Evolutionary conservation across 1,140 invertebrate species (phyloP), one percentile per base, ranked within the genome.

Genomic region (Portunus trituberculatus): DNA sequence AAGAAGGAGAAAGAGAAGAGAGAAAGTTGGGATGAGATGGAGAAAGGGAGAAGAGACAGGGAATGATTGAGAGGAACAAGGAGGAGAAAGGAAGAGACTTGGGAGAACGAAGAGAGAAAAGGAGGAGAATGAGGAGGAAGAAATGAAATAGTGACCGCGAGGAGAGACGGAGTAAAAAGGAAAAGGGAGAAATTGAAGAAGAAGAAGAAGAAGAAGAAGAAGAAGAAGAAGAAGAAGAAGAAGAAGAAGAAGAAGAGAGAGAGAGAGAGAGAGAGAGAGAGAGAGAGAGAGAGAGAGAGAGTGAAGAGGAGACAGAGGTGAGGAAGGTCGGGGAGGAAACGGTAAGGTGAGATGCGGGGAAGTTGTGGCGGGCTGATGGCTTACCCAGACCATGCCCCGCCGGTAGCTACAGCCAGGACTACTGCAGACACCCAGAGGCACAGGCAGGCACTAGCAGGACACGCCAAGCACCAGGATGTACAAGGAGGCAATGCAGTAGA

Each of bases 321-420:
- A 20, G 20, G 67, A 20, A 76, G 20, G 67, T 12, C 39, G 45
- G 82, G 29, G 32, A 91, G 46, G 52, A 52, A 59, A 7, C 25
- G 12, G 89, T 76, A 82, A 92, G 28, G 31, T 28, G 76, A 84
- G 32, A 45, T 28, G 67, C 20, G 91, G 76, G 52, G 52, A 59
- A 59, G 52, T 10, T 12, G 52, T 59, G 45, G n/a, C 48, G 3
- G 29, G 45, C 8, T 84, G 91, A 93, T 91, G 89, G 48, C 46
- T 59, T 91, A 16, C 25, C 89, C 89, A 91, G 89, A 91, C 52
- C 48, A 1, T 29, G 46, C 89, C n/a, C 46, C 7, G 48, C n/a
- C n/a, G 20, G 25, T 52, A 39, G 89, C 46, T 59, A 48, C 16
- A 45, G 87, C 16, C 39, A 20, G n/a, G 31, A 25, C 39, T 46